These are phyloP conservation scores for Melanaphis sacchari DNA, from an alignment of 1,140 invertebrate species.

Conservation along the genomic window DNA sequence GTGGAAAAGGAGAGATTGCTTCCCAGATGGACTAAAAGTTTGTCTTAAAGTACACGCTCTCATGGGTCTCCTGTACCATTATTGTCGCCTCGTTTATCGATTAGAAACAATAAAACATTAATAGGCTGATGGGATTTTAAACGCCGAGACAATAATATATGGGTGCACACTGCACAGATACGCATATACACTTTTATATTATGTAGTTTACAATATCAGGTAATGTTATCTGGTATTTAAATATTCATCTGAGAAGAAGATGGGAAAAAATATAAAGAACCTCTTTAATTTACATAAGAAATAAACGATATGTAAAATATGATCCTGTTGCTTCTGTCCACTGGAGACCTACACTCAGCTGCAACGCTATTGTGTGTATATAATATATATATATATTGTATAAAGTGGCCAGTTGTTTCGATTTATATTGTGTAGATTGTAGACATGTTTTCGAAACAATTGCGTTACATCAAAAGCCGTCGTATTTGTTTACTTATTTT, in stretches of 20 bases:
- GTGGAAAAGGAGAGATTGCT: background rate
- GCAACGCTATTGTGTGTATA: background rate
- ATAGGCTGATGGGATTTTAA: conserved; percentile 46
- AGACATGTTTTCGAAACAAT: conserved; percentile 35
- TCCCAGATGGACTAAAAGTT: conserved; percentile 34
- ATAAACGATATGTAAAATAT: conserved; percentile 51
- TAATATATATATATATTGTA: background rate
- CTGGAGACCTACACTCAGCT: background rate
- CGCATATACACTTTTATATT: background rate
- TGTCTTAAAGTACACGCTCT: conserved; percentile 5
- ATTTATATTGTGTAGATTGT: background rate
- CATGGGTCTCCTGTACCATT: background rate
- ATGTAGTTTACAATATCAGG: conserved; percentile 10
- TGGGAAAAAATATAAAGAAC: background rate
- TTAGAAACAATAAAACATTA: conserved; percentile 37
- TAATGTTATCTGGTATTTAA: conserved; percentile 55
- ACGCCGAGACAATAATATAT: conserved; percentile 18
- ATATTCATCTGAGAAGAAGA: conserved; percentile 28
- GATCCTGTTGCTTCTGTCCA: conserved; percentile 52
- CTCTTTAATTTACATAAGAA: conserved; percentile 53
- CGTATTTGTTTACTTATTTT: background rate
- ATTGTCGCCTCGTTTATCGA: background rate
- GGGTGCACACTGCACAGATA: background rate
- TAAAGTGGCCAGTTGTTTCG: background rate
- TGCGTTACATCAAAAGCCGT: background rate